These are phyloP conservation scores for Tetramorium parvispinum DNA, from an alignment of 1,140 invertebrate genomes.

Conservation along the genomic window DNA sequence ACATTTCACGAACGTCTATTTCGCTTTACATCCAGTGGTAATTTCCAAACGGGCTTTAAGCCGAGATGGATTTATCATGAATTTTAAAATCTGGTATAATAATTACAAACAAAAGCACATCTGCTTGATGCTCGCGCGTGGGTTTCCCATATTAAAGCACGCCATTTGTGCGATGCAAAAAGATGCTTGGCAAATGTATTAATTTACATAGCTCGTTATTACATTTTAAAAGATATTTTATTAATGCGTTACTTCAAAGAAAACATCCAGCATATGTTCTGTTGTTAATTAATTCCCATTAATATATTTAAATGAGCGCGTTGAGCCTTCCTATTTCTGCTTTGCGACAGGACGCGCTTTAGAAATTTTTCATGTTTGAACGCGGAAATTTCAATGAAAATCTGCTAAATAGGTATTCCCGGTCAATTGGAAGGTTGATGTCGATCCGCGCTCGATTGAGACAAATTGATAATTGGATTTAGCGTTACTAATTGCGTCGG, in stretches of 20 bases:
- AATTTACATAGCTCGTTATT: neutral
- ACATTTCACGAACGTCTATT: neutral
- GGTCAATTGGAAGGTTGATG: neutral
- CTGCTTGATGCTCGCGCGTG: neutral
- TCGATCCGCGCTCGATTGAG: neutral
- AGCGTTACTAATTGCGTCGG: neutral
- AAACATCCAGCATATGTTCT: neutral
- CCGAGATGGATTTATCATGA: neutral
- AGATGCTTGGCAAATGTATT: neutral
- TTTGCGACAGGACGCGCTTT: neutral
- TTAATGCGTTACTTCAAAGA: neutral
- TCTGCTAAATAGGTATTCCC: neutral
- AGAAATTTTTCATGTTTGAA: neutral
- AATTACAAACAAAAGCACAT: constrained; percentile 1
- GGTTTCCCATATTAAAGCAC: neutral
- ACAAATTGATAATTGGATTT: constrained; percentile 16
- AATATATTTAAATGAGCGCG: neutral
- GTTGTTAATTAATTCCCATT: constrained; percentile 8
- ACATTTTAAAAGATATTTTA: neutral
- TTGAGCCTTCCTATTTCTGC: neutral
- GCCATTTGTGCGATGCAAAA: neutral
- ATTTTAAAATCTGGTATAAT: neutral
- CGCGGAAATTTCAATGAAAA: neutral
- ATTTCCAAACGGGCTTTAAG: neutral
- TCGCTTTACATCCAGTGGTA: neutral